Percentiles rank a stretch among this genome's conserved stretches.
Evolutionary conservation across 2,888 invertebrate genomes (phyloP).

Genomic region (Penaeus monodon): DNA sequence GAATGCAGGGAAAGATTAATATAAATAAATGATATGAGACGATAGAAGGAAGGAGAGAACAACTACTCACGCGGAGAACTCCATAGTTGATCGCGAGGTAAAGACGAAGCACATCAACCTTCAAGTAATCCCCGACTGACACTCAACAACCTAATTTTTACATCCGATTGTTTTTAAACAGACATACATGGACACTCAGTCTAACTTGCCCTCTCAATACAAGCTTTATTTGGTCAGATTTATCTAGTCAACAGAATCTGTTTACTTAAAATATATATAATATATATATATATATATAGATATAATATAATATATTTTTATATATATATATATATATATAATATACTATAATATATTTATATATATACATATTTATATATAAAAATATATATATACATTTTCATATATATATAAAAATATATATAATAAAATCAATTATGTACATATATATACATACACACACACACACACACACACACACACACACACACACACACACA

Average conservation of each 20-base stretch:
- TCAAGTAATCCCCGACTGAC: neutral
- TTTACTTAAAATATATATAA: too few relatives aligned
- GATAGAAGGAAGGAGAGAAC: slow-evolving; percentile 22
- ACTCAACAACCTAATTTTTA: neutral
- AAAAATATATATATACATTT: slow-evolving; percentile 11
- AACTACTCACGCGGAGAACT: slow-evolving; percentile 49
- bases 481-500: slow-evolving; percentile 23
- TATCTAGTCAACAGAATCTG: too few relatives aligned
- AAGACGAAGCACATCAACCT: slow-evolving; percentile 14
- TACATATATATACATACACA: neutral
- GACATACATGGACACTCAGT: too few relatives aligned
- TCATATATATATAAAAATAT: slow-evolving; percentile 9
- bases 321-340: neutral
- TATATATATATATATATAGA: too few relatives aligned
- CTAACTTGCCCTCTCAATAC: too few relatives aligned
- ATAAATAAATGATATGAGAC: too few relatives aligned
- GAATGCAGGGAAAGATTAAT: too few relatives aligned
- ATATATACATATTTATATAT: neutral
- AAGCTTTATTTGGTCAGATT: too few relatives aligned
- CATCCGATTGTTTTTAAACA: too few relatives aligned
- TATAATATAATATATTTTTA: too few relatives aligned
- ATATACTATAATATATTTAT: neutral
- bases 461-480: slow-evolving; percentile 8
- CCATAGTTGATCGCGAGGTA: slow-evolving; percentile 43
- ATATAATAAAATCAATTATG: neutral